Evolutionary conservation across 1,140 invertebrate species (phyloP), one percentile per base, ranked within the genome.

Genomic region (Trichogramma pretiosum): DNA sequence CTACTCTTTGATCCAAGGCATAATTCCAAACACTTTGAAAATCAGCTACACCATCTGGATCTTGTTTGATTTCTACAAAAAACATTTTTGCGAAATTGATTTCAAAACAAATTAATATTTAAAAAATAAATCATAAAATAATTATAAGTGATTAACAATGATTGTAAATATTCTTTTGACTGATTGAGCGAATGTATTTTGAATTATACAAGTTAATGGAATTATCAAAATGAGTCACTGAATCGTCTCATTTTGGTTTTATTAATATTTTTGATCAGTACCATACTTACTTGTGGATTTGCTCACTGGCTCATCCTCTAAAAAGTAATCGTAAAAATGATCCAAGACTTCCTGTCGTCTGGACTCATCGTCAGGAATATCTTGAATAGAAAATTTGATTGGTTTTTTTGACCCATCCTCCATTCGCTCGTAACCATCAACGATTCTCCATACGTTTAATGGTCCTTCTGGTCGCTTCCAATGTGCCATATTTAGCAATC

Each of bases 361-460:
- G 18, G 67, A 60, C 36, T 60, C 55, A n/a, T 40, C 38, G 19
- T 48, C 19, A 0, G 68, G 64, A 34, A 68, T 53, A 19, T 71
- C 67, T 48, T 70, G 64, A 41, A 71, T 61, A 2, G 48, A 47
- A 44, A 63, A 65, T 45, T 57, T 61, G 1, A 57, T 37, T 7
- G 41, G 41, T 8, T 32, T 48, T 3, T 38, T 40, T 11, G 45
- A 34, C 3, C 52, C 8, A 1, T 53, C 38, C 1, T 14, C 8
- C 5, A 34, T 14, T 5, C 10, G 21, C 9, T 45, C 54, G 8
- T 44, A 24, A 9, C 40, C 33, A 5, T 58, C 55, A 0, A 60
- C 5, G 0, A 52, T 17, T 36, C 40, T 52, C 58, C 58, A 60
- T 19, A 60, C 40, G 45, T 56, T 58, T 16, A 56, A 50, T 17